phyloP scores from a whole-genome alignment of 2,113 vertebrate species.

The Parotia lawesii region DNA sequence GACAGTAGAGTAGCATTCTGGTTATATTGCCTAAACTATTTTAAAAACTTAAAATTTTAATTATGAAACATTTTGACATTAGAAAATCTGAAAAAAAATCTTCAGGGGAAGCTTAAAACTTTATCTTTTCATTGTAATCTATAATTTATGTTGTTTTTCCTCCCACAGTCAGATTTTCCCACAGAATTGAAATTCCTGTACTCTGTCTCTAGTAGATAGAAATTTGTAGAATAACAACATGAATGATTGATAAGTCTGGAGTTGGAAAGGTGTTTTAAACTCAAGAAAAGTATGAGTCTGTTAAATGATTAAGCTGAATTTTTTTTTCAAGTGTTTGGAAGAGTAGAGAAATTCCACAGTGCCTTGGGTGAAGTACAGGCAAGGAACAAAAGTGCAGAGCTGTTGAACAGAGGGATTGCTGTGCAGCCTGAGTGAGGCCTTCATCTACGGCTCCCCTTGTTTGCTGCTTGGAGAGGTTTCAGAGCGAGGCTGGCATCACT shows the following conservation, averaged over 20 bases:
- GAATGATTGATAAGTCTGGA: conserved; percentile 38
- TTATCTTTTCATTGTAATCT: conserved; percentile 28
- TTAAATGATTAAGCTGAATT: neutral
- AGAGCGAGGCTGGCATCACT: neutral
- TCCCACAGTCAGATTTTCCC: neutral
- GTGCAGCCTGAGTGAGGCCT: neutral
- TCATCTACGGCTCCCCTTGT: fast-evolving
- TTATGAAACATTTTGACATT: neutral
- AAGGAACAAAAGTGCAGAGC: neutral
- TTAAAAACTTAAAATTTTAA: neutral
- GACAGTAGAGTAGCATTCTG: neutral
- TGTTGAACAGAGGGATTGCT: neutral
- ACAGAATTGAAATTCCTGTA: neutral
- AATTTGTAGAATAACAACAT: conserved; percentile 30
- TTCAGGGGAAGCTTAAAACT: neutral
- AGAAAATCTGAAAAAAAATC: neutral
- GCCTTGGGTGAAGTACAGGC: neutral
- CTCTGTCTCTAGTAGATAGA: neutral
- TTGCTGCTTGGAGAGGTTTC: neutral
- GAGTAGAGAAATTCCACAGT: neutral
- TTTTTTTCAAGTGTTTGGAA: neutral
- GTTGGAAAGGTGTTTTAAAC: neutral
- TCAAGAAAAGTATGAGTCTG: neutral
- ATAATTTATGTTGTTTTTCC: conserved; percentile 36
- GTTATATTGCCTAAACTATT: neutral